Conservation (phyloP, 2,113 vertebrate species). For the Caloenas nicobarica region DNA sequence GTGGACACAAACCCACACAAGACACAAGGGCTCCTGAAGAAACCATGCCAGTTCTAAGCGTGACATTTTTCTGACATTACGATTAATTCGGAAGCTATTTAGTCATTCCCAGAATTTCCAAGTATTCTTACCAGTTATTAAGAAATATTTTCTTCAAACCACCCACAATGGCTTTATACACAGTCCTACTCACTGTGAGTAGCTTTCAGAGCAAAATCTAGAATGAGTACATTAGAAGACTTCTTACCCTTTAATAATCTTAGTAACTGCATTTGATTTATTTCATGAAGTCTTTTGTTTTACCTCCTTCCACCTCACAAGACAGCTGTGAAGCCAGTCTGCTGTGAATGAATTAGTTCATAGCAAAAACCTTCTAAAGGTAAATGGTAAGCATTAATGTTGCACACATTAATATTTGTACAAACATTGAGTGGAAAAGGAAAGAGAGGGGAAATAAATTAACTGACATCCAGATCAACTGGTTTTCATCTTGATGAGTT, state of each 20-base stretch:
- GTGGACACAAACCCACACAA: background rate
- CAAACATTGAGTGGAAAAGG: constrained; percentile 23
- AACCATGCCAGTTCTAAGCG: background rate
- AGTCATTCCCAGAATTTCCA: background rate
- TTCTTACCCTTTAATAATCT: constrained; percentile 13
- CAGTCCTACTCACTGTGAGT: background rate
- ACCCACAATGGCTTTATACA: background rate
- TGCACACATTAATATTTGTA: background rate
- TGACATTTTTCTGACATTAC: background rate
- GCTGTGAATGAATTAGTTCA: background rate
- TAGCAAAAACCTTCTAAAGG: background rate
- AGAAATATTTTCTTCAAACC: background rate
- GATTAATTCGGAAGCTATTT: background rate
- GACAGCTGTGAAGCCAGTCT: background rate
- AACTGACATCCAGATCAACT: constrained; percentile 45
- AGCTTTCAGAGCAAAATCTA: background rate
- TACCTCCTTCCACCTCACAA: background rate
- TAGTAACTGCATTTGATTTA: constrained; percentile 14
- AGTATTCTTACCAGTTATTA: background rate
- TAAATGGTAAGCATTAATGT: background rate
- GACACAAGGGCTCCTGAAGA: background rate
- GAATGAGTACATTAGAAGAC: background rate
- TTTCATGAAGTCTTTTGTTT: constrained; percentile 52
- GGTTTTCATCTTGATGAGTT: constrained; percentile 53
- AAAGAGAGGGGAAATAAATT: constrained; percentile 43